phyloP scores from a whole-genome alignment of 2,797 vertebrate species.

The Picus viridis region DNA sequence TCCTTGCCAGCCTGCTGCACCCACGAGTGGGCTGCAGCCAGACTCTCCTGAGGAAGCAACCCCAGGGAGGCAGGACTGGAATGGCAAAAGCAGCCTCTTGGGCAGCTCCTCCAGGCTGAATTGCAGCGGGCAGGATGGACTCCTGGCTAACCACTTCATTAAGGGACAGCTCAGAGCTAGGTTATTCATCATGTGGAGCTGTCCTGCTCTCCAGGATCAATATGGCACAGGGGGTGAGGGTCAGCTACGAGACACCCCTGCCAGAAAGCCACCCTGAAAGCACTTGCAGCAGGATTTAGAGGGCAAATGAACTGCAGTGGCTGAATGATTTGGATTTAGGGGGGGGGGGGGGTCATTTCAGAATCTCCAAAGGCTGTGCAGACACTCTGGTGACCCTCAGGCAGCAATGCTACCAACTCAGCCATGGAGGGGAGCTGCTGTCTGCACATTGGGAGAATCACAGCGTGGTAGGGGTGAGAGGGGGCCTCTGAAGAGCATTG shows the following conservation, averaged over 20 bases:
- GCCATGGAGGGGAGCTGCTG: neutral
- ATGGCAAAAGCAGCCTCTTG: neutral
- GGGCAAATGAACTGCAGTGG: neutral
- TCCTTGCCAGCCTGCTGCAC: neutral
- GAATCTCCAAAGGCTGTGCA: neutral
- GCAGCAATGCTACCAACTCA: neutral
- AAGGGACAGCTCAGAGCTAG: neutral
- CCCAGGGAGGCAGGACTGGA: neutral
- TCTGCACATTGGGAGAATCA: neutral
- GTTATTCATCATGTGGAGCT: conserved; percentile 4
- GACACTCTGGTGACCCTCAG: neutral
- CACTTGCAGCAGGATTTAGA: neutral
- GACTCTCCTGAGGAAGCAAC: neutral
- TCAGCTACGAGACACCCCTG: neutral
- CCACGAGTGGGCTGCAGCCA: neutral
- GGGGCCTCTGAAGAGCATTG: too few species aligned
- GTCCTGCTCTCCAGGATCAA: conserved; percentile 12
- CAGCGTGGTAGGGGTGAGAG: too few species aligned
- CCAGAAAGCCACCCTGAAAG: neutral
- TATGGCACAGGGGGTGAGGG: neutral
- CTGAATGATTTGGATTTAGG: neutral
- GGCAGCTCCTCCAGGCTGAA: neutral
- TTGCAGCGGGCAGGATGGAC: neutral
- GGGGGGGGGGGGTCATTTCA: neutral
- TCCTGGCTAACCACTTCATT: conserved; percentile 9